Evolutionary conservation across 2,888 invertebrate species (phyloP), one percentile per base, ranked within the genome.

Genomic region (Eumerus sabulonum): DNA sequence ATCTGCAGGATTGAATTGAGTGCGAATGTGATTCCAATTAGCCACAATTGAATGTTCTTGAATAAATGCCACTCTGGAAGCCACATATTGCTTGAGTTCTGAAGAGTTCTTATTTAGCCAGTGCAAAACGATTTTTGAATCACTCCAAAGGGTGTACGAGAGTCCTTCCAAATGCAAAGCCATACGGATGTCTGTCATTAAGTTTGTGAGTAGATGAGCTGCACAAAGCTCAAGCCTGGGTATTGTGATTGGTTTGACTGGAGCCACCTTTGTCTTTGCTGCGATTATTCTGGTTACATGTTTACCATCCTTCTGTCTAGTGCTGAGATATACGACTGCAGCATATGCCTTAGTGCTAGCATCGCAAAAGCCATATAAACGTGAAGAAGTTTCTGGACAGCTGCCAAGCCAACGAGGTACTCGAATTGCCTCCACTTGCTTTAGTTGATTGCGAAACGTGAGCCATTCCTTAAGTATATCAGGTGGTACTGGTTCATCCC

Each of bases 371-470:
- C 57, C 59, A 44, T 48, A 63, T 9, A 67, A 17, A 1, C 19
- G 19, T 14, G 36, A 17, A 47, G 44, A 1, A 12, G n/a, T 16
- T 11, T 16, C n/a, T 47, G n/a, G 11, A n/a, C 1, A 1, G 5
- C 1, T 59, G n/a, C 56, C 63, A 48, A 62, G 50, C 63, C 68
- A 67, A 38, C 67, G 66, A 18, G 53, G 67, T 60, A 74, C 67
- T 1, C 42, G 60, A 17, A 60, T 60, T 4, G 1, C 9, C 5
- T 45, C 60, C n/a, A 67, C 9, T 0, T 45, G 40, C 13, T 60
- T 14, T 9, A 67, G 44, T 17, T 48, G 47, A 2, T 60, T 51
- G n/a, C 62, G 67, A 9, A 74, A 74, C 11, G 5, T 50, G 1
- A 51, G 38, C 76, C 68, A 76, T 50, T 62, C 68, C 9, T 38